Evolutionary conservation across 2,888 invertebrate species (phyloP).

Genomic region (Anodontia alba): DNA sequence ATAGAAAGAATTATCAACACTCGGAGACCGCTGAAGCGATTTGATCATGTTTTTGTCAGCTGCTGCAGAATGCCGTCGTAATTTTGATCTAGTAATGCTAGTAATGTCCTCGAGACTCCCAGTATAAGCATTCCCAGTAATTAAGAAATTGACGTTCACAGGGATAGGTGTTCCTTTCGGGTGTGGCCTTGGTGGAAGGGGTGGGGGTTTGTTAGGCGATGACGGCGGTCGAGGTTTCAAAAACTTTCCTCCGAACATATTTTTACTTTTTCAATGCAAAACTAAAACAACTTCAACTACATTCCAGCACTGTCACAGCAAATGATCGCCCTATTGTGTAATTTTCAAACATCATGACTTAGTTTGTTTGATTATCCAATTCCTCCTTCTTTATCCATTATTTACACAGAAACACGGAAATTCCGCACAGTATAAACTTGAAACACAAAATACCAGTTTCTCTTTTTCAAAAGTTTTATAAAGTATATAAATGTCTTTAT

Average conservation of each 20-base stretch:
- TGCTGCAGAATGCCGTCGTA: conserved; percentile 29
- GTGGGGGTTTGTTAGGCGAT: conserved; percentile 57
- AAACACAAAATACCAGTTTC: too few species aligned
- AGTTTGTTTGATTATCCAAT: too few species aligned
- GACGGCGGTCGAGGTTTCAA: conserved; percentile 42
- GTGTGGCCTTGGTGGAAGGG: conserved; percentile 38
- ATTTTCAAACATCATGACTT: too few species aligned
- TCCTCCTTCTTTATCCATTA: too few species aligned
- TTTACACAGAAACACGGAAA: too few species aligned
- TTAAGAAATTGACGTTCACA: conserved; percentile 45
- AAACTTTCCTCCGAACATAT: conserved; percentile 25
- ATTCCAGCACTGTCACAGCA: too few species aligned
- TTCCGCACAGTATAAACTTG: too few species aligned
- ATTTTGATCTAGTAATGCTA: not conserved
- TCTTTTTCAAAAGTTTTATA: too few species aligned
- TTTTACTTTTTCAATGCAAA: too few species aligned
- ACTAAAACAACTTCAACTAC: too few species aligned
- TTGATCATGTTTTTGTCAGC: conserved; percentile 50
- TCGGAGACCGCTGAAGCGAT: conserved; percentile 32
- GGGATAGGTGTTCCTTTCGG: conserved; percentile 51
- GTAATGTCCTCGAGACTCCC: conserved; percentile 1
- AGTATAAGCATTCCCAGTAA: conserved; percentile 32
- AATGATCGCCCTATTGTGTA: too few species aligned
- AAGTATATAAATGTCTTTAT: too few species aligned
- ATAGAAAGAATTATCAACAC: conserved; percentile 55